Percentiles rank a stretch among this genome's conserved stretches.
Evolutionary conservation across 2,888 invertebrate genomes (phyloP).

Genomic region (Tipula helvola): DNA sequence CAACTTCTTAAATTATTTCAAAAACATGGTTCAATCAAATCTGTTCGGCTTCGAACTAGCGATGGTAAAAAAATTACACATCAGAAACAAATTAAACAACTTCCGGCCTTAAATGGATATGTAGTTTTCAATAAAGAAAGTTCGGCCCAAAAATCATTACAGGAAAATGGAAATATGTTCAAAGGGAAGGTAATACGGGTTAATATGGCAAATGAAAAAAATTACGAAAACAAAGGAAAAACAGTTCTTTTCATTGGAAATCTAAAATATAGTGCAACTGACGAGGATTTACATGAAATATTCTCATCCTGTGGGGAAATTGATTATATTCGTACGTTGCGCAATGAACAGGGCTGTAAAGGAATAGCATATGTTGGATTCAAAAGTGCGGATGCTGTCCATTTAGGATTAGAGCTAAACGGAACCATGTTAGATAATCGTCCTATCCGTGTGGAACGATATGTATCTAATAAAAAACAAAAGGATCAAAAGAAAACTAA

Average conservation of each 20-base stretch:
- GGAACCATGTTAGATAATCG: constrained; percentile 31
- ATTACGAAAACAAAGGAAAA: constrained; percentile 18
- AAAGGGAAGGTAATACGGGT: constrained; percentile 29
- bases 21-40: constrained; percentile 23
- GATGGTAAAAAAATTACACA: constrained; percentile 27
- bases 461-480: constrained; percentile 22
- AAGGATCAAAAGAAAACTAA: not conserved
- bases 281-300: constrained; percentile 28
- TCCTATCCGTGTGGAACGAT: constrained; percentile 31
- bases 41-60: constrained; percentile 28
- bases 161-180: constrained; percentile 27
- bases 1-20: constrained; percentile 26
- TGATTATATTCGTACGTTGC: constrained; percentile 30
- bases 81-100: constrained; percentile 26
- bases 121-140: constrained; percentile 24
- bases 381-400: constrained; percentile 28
- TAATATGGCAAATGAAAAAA: constrained; percentile 19
- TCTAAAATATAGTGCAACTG: constrained; percentile 32
- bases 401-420: constrained; percentile 30
- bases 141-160: constrained; percentile 24
- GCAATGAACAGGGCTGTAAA: constrained; percentile 29
- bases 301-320: constrained; percentile 33
- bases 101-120: constrained; percentile 29
- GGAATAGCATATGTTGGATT: constrained; percentile 31
- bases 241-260: constrained; percentile 32